Evolutionary conservation across 64 coral and sea anemone genomes (phyloP), one percentile per base, ranked within the genome.

Genomic region (Catalaphyllia jardinei): DNA sequence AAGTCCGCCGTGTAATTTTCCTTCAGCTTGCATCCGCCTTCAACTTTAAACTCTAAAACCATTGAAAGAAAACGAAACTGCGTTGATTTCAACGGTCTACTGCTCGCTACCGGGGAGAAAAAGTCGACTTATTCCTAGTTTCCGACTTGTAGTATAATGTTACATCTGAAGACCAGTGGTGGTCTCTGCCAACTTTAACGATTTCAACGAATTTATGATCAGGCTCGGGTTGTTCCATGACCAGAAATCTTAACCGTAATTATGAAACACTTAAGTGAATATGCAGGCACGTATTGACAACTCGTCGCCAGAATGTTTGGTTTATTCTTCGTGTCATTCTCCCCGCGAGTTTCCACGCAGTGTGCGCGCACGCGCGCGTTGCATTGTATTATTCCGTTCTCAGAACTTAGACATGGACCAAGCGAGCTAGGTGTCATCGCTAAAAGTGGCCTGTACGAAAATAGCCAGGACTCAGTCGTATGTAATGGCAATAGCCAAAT

Each of bases 141-240:
- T 39, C 0, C 3, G 73, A 75, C 42, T 35, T 16, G 31, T 75
- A 75, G 29, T 75, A 75, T 33, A 75, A 1, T 75, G 73, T 75
- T 10, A 75, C 73, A 42, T 75, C 73, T 38, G 73, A 25, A 75
- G 16, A 75, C 73, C 73, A 75, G 73, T 75, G 73, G 16, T 18
- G 49, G 8, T 75, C 9, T 42, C 18, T 75, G 8, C 35, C 73
- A 75, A 75, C 35, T 18, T 75, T 31, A 29, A 72, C 11, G 20
- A 75, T 38, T 22, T 75, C 73, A 19, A 75, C 30, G 31, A 39
- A 75, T 6, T 13, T 8, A 75, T 42, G 9, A 75, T 19, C 29
- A 6, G 73, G 73, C 17, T 75, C 73, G 0, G 17, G 31, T 35
- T 0, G 73, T 3, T 75, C 73, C 29, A 35, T 35, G 15, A 17